A percentile compares a stretch with the other conserved stretches of the same genome.
These are phyloP conservation scores for Galerucella pusilla DNA, from an alignment of 2,888 invertebrate species.

Conservation along the genomic window DNA sequence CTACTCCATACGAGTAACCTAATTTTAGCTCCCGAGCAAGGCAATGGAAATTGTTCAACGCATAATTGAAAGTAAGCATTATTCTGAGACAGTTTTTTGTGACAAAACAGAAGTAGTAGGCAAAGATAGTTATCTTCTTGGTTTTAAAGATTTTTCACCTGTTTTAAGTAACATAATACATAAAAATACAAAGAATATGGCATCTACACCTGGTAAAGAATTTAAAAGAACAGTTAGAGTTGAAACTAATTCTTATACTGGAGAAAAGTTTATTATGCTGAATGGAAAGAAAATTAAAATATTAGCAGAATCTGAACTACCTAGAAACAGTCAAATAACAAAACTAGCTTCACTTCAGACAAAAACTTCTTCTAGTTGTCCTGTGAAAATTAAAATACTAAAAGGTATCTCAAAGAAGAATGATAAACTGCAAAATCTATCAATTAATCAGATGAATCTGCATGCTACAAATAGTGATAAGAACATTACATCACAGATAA, in stretches of 20 bases:
- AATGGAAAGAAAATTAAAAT: slow-evolving; percentile 52
- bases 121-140: slow-evolving; percentile 28
- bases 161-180: slow-evolving; percentile 25
- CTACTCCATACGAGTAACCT: slow-evolving; percentile 18
- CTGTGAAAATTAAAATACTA: slow-evolving; percentile 38
- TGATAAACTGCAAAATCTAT: slow-evolving; percentile 3
- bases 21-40: slow-evolving; percentile 25
- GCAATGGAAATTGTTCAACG: slow-evolving; percentile 41
- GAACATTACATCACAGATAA: slow-evolving; percentile 28
- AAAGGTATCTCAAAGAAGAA: slow-evolving; percentile 27
- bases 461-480: slow-evolving; percentile 26
- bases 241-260: slow-evolving; percentile 37
- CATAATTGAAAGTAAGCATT: slow-evolving; percentile 27
- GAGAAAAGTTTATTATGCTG: slow-evolving; percentile 50
- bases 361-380: slow-evolving; percentile 10
- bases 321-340: slow-evolving; percentile 31
- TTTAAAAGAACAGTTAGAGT: slow-evolving; percentile 29
- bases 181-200: not conserved
- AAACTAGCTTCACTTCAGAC: slow-evolving; percentile 21
- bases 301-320: slow-evolving; percentile 41
- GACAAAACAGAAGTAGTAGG: slow-evolving; percentile 27
- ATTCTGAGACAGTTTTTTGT: slow-evolving; percentile 35
- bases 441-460: slow-evolving; percentile 9
- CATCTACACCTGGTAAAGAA: not conserved
- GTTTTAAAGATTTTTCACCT: slow-evolving; percentile 36